Percentiles rank a stretch among this genome's conserved stretches.
Evolutionary conservation across 2,797 vertebrate genomes (phyloP).

Genomic region (Spea hammondii): DNA sequence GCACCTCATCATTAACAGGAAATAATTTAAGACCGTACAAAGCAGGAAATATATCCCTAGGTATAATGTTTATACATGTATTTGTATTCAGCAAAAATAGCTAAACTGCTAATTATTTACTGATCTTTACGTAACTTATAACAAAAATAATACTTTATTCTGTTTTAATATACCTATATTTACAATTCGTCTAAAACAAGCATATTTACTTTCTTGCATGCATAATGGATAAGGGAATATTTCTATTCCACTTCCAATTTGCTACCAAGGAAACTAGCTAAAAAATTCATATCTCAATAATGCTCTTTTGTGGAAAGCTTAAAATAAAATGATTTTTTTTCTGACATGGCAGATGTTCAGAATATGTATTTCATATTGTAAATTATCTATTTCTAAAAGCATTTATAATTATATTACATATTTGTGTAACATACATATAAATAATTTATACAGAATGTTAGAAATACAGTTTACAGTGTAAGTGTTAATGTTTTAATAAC

Average conservation of each 20-base stretch:
- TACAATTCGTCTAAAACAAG: constrained; percentile 34
- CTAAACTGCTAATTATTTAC: too few relatives aligned
- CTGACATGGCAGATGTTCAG: constrained; percentile 37
- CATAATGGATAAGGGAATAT: constrained; percentile 41
- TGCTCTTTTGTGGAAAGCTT: constrained; percentile 45
- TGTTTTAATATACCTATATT: constrained; percentile 31
- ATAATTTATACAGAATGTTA: not conserved
- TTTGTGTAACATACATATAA: not conserved
- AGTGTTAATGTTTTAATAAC: too few relatives aligned
- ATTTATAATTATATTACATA: constrained; percentile 11
- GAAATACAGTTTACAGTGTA: not conserved
- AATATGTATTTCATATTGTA: constrained; percentile 22
- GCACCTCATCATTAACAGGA: too few relatives aligned
- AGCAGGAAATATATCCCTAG: too few relatives aligned
- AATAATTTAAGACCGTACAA: too few relatives aligned
- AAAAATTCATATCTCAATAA: constrained; percentile 30
- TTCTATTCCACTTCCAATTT: constrained; percentile 45
- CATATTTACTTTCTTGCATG: constrained; percentile 35
- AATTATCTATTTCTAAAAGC: constrained; percentile 21
- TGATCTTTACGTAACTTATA: not conserved
- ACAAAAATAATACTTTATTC: not conserved
- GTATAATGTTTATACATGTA: too few relatives aligned
- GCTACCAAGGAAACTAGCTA: constrained; percentile 47
- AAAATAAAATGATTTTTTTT: constrained; percentile 35
- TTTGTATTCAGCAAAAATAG: too few relatives aligned